These are phyloP conservation scores for Aegithalos caudatus DNA, from an alignment of 2,113 vertebrate genomes.

Conservation along the genomic window DNA sequence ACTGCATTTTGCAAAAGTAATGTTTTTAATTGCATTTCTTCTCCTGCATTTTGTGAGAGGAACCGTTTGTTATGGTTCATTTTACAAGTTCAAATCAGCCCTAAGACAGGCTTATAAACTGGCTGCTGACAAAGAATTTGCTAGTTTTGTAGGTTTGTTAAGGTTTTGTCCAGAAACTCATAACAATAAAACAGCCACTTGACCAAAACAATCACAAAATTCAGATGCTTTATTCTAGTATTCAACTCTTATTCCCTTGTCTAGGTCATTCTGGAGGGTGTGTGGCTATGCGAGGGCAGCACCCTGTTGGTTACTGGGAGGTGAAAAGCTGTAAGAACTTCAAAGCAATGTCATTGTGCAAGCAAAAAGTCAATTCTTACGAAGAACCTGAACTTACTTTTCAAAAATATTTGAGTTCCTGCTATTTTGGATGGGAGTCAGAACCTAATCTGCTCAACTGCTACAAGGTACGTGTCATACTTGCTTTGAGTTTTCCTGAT, in stretches of 20 bases:
- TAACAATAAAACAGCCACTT: background rate
- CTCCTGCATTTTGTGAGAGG: background rate
- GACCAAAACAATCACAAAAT: background rate
- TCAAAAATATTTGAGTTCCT: conserved; percentile 72
- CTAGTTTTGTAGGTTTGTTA: background rate
- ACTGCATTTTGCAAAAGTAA: background rate
- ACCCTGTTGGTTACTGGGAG: conserved; percentile 86
- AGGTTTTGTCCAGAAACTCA: background rate
- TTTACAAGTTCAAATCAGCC: background rate
- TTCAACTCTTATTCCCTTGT: background rate
- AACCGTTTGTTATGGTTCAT: background rate
- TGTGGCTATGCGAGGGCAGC: conserved; percentile 80
- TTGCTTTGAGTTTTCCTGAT: background rate
- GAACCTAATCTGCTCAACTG: conserved; percentile 77
- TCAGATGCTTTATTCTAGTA: background rate
- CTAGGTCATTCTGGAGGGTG: conserved; percentile 84
- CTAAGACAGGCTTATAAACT: background rate
- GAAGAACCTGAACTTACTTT: conserved; percentile 71
- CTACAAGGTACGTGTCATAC: conserved; percentile 79
- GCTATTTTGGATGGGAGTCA: conserved; percentile 86
- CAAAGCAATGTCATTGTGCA: conserved; percentile 88
- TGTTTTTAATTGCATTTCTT: background rate
- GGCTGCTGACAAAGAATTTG: background rate
- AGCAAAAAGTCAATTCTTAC: conserved; percentile 73
- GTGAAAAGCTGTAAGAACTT: conserved; percentile 87